These are phyloP conservation scores for Limnephilus marmoratus DNA, from an alignment of 2,888 invertebrate species.

Conservation along the genomic window DNA sequence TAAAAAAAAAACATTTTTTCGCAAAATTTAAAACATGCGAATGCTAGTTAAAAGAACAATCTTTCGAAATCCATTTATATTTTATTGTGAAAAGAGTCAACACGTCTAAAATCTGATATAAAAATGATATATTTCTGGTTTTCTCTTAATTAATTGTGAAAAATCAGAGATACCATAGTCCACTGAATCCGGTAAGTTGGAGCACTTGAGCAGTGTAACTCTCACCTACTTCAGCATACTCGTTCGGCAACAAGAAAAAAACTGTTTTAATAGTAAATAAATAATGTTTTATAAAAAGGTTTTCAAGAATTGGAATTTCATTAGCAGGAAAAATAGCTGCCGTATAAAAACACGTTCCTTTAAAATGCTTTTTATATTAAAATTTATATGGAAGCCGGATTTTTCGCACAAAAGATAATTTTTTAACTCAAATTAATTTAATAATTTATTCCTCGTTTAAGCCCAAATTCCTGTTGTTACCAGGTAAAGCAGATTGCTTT, in stretches of 20 bases:
- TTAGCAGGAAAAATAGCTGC: background rate
- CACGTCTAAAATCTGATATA: no score
- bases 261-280: background rate
- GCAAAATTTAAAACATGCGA: no score
- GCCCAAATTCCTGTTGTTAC: background rate
- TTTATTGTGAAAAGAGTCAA: no score
- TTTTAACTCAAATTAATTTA: background rate
- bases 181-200: no score
- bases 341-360: background rate
- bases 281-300: background rate
- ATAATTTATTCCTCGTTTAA: background rate
- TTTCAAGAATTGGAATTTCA: background rate
- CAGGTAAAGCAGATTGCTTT: background rate
- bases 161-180: no score
- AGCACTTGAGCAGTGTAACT: no score
- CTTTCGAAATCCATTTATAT: no score
- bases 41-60: no score
- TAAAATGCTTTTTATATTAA: background rate
- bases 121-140: no score
- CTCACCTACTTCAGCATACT: no score
- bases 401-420: background rate
- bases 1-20: no score
- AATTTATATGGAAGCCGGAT: background rate
- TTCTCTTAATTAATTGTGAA: no score
- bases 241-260: background rate